A percentile compares a stretch with the other conserved stretches of the same genome.
phyloP scores from a whole-genome alignment of 2,888 invertebrate genomes.

The Ligdia adustata region DNA sequence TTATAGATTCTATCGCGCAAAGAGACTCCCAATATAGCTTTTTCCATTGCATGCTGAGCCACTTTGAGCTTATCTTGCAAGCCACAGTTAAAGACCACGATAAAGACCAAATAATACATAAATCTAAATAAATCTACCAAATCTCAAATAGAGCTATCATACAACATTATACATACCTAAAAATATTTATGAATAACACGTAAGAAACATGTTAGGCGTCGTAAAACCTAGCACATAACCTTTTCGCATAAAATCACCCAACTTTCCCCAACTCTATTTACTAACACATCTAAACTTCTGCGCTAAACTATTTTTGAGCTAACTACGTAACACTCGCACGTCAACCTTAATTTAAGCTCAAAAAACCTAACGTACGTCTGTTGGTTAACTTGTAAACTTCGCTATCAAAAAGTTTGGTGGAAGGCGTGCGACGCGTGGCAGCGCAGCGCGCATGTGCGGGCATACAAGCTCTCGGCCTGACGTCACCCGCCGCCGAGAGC shows the following conservation, averaged over 20 bases:
- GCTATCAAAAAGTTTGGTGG: constrained; percentile 36
- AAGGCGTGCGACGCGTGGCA: constrained; percentile 23
- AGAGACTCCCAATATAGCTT: too few relatives aligned
- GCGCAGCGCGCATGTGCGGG: constrained; percentile 43
- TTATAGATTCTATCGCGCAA: too few relatives aligned
- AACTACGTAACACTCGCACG: constrained; percentile 28
- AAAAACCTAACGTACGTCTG: constrained; percentile 34
- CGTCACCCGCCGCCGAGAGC: constrained; percentile 52
- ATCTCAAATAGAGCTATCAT: too few relatives aligned
- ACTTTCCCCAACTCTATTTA: constrained; percentile 15
- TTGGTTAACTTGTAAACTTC: constrained; percentile 32
- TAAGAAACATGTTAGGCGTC: background rate
- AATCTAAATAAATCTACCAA: too few relatives aligned
- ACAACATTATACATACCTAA: too few relatives aligned
- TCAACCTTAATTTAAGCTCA: constrained; percentile 30
- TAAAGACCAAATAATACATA: too few relatives aligned
- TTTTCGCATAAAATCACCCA: constrained; percentile 4
- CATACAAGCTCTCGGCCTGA: constrained; percentile 43
- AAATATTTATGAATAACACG: too few relatives aligned
- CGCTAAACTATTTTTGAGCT: constrained; percentile 28
- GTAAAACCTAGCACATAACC: background rate
- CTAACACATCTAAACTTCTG: constrained; percentile 25
- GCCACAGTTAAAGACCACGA: too few relatives aligned
- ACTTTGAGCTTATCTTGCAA: too few relatives aligned
- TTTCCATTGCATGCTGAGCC: too few relatives aligned